Conservation (phyloP, 2,888 invertebrate species). For the Chrysolina haemoptera region DNA sequence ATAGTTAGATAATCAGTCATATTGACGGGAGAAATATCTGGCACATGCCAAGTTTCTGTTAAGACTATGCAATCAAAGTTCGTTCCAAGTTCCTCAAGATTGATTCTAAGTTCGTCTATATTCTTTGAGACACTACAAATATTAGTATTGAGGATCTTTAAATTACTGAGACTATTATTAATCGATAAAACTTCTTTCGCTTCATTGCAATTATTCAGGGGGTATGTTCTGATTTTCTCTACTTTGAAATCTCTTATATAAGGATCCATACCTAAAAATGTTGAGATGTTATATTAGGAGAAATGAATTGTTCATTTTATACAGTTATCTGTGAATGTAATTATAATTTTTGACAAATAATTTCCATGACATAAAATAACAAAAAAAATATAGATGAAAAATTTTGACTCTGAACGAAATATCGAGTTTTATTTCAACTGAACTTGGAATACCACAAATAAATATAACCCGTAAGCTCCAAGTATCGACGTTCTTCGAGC, state of each 20-base stretch:
- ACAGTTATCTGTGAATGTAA: neutral
- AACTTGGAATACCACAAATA: neutral
- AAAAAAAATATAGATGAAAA: neutral
- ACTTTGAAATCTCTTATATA: neutral
- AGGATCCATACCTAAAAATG: neutral
- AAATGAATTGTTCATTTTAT: too few relatives aligned
- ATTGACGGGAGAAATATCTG: neutral
- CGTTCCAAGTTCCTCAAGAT: slow-evolving; percentile 7
- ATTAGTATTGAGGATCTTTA: slow-evolving; percentile 6
- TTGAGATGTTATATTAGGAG: too few relatives aligned
- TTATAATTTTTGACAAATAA: neutral
- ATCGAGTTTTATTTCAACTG: neutral
- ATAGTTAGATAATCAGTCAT: neutral
- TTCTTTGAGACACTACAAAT: slow-evolving; percentile 17
- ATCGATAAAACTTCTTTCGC: slow-evolving; percentile 6
- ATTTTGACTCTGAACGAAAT: neutral
- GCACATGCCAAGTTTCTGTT: too few relatives aligned
- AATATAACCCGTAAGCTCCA: neutral
- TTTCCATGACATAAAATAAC: neutral
- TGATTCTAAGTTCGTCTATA: neutral
- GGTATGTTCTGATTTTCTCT: slow-evolving; percentile 11
- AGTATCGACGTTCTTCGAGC: neutral
- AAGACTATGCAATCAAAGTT: neutral
- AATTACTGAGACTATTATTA: neutral
- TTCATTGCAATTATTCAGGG: slow-evolving; percentile 11